phyloP scores from a whole-genome alignment of 2,888 invertebrate species.

The Polymixis lichenea region DNA sequence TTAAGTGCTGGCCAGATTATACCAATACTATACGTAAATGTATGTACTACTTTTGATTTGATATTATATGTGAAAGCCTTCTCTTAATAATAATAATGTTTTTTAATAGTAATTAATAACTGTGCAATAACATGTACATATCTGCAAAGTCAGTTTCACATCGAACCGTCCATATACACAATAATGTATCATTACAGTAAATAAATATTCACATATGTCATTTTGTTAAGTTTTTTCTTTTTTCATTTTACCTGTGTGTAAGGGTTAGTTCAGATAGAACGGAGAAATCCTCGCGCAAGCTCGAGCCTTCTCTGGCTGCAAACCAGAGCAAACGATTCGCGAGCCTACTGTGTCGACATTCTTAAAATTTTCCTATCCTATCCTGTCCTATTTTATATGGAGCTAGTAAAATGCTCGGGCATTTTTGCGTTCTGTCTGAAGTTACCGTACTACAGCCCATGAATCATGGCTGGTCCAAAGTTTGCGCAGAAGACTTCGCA shows the following conservation, averaged over 20 bases:
- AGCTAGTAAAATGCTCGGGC: no score
- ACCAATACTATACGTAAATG: constrained; percentile 21
- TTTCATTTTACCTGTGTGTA: constrained; percentile 45
- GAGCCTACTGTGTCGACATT: no score
- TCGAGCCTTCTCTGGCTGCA: no score
- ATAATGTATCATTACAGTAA: constrained; percentile 63
- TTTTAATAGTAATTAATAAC: constrained; percentile 23
- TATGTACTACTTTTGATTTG: constrained; percentile 28
- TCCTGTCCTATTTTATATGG: no score
- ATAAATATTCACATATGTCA: constrained; percentile 67
- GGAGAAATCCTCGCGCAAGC: no score
- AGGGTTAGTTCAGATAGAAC: no score
- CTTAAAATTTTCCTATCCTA: no score
- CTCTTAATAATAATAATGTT: constrained; percentile 35
- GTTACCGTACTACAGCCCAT: not conserved
- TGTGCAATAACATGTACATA: constrained; percentile 57
- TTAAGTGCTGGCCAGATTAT: no score
- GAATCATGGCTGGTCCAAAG: not conserved
- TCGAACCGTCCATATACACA: constrained; percentile 67
- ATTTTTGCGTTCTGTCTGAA: no score
- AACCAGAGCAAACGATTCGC: no score
- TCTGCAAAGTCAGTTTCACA: constrained; percentile 58
- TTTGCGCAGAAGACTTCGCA: not conserved
- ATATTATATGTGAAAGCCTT: constrained; percentile 26
- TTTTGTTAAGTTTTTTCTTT: constrained; percentile 52